Percentiles rank a stretch among this genome's conserved stretches.
phyloP scores from a whole-genome alignment of 2,113 vertebrate species.

The Buteo buteo region DNA sequence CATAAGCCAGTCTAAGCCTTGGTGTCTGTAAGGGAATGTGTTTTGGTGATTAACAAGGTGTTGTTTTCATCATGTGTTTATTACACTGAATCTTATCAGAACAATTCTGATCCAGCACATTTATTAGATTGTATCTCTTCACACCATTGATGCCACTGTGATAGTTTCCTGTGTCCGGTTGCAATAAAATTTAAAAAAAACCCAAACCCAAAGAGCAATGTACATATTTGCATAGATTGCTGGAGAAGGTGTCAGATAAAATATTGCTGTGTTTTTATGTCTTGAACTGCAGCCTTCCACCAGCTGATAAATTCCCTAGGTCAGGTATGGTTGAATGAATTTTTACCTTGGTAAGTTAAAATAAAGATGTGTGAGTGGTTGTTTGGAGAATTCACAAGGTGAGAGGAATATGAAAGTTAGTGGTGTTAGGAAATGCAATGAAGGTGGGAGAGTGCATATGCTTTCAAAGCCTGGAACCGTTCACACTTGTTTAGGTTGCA shows the following conservation, averaged over 20 bases:
- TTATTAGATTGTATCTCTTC: not conserved
- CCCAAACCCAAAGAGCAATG: not conserved
- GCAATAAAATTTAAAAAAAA: not conserved
- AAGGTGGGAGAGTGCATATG: not conserved
- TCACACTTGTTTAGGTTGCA: not conserved
- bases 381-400: not conserved
- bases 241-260: not conserved
- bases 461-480: not conserved
- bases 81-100: not conserved
- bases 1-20: not conserved
- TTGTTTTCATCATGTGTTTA: not conserved
- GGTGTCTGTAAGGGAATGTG: not conserved
- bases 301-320: conserved; percentile 24
- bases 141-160: not conserved
- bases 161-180: not conserved
- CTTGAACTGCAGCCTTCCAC: not conserved
- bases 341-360: conserved; percentile 17
- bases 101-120: not conserved
- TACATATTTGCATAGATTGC: conserved; percentile 35
- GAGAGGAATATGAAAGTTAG: not conserved
- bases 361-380: not conserved
- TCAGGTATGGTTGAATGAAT: not conserved
- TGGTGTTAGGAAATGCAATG: not conserved
- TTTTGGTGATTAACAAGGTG: conserved; percentile 27
- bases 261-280: not conserved